These are phyloP conservation scores for Cotesia congregata DNA, from an alignment of 2,888 invertebrate genomes.

Conservation along the genomic window DNA sequence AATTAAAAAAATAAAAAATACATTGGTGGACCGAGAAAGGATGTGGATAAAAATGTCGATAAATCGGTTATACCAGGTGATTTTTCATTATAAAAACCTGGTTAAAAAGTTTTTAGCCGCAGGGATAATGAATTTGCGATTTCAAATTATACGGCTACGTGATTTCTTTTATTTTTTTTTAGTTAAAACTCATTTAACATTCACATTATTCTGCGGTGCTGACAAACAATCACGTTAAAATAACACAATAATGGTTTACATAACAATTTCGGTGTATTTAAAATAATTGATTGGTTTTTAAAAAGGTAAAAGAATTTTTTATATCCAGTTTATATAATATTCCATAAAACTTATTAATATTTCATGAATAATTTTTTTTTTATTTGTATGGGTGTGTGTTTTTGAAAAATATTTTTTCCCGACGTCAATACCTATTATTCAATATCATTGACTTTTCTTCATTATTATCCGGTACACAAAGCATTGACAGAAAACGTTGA, in stretches of 20 bases:
- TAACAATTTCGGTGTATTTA: neutral
- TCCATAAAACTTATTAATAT: neutral
- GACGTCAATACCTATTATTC: neutral
- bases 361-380: neutral
- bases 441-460: neutral
- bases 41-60: slow-evolving; percentile 35
- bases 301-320: neutral
- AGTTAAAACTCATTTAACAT: neutral
- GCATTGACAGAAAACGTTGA: slow-evolving; percentile 7
- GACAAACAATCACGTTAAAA: slow-evolving; percentile 1
- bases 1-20: slow-evolving; percentile 2
- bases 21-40: slow-evolving; percentile 18
- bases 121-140: slow-evolving; percentile 63
- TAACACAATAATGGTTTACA: neutral
- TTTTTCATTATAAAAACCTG: slow-evolving; percentile 59
- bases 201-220: neutral
- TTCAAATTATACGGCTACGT: slow-evolving; percentile 56
- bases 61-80: slow-evolving; percentile 45
- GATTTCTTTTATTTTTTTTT: slow-evolving; percentile 44
- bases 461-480: slow-evolving; percentile 5
- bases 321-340: neutral
- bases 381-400: neutral
- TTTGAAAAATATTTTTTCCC: neutral
- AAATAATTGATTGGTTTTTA: neutral
- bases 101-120: slow-evolving; percentile 56